Evolutionary conservation across 1,140 invertebrate genomes (phyloP).

Genomic region (Vollenhovia emeryi): DNA sequence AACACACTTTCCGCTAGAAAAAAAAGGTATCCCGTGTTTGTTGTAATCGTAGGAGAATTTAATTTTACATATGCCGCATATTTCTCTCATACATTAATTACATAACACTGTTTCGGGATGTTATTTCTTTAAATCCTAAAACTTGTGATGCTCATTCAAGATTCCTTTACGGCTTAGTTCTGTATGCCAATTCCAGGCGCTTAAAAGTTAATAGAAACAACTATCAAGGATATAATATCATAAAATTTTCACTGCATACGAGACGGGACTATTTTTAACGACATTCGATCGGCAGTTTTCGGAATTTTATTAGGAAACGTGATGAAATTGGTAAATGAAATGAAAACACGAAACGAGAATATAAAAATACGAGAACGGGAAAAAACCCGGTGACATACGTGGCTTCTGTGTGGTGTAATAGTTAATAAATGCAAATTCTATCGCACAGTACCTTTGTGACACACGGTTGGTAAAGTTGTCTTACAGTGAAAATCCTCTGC

Average conservation of each 20-base stretch:
- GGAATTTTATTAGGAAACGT: neutral
- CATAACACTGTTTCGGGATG: neutral
- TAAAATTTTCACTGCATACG: neutral
- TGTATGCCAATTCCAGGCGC: neutral
- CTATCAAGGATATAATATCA: neutral
- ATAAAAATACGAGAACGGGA: slow-evolving; percentile 1
- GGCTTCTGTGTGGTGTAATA: neutral
- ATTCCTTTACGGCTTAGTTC: neutral
- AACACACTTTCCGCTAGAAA: neutral
- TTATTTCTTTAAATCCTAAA: neutral
- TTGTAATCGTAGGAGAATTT: neutral
- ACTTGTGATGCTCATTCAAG: neutral
- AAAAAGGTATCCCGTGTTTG: neutral
- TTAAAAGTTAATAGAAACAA: neutral
- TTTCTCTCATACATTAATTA: neutral
- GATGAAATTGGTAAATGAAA: neutral
- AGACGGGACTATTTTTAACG: neutral
- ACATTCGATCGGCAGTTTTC: neutral
- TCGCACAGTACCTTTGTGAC: neutral
- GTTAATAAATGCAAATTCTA: neutral
- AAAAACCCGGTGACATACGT: neutral
- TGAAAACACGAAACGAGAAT: neutral
- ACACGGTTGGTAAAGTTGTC: neutral
- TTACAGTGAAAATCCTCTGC: neutral
- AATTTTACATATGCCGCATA: neutral